Conservation (phyloP, 2,797 vertebrate genomes). For the Malurus leucopterus region DNA sequence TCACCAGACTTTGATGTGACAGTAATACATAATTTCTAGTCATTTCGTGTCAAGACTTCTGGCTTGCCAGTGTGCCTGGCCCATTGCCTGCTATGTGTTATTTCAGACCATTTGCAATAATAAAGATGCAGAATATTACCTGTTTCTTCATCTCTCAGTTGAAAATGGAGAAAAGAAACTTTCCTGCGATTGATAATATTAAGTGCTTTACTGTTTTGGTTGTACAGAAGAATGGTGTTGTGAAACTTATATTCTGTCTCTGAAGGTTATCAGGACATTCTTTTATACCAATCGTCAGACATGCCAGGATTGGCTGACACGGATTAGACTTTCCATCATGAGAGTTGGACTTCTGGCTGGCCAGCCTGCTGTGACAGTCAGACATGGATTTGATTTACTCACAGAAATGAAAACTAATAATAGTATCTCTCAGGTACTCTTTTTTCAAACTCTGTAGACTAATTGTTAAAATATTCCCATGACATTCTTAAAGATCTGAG, state of each 20-base stretch:
- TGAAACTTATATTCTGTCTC: neutral
- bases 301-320: conserved; percentile 95
- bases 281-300: conserved; percentile 98
- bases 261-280: conserved; percentile 91
- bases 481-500: neutral
- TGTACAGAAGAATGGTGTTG: neutral
- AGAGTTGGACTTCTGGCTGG: conserved; percentile 93
- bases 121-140: neutral
- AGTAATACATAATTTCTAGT: neutral
- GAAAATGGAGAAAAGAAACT: neutral
- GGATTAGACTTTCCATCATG: conserved; percentile 95
- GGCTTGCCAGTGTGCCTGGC: neutral
- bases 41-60: neutral
- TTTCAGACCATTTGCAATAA: neutral
- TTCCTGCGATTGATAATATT: neutral
- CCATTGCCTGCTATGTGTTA: neutral
- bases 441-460: neutral
- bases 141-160: neutral
- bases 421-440: conserved; percentile 80
- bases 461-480: neutral
- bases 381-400: conserved; percentile 94
- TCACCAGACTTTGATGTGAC: neutral
- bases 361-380: conserved; percentile 94
- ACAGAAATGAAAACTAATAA: conserved; percentile 90
- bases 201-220: neutral